These are phyloP conservation scores for Geotrypetes seraphini DNA, from an alignment of 2,797 vertebrate species.

Conservation along the genomic window DNA sequence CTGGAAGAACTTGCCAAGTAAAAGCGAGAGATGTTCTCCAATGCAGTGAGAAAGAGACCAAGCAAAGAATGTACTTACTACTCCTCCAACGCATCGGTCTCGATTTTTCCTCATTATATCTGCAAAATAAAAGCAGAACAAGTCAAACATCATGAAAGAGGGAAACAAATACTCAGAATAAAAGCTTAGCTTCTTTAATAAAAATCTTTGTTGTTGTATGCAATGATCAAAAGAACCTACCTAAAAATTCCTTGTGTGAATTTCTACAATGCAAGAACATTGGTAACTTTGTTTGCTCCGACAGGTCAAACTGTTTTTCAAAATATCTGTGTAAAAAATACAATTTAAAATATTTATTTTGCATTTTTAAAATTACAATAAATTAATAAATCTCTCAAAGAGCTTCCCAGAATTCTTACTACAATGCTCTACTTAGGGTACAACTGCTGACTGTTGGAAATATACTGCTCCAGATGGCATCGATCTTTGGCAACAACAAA, in stretches of 20 bases:
- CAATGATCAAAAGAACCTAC: constrained; percentile 46
- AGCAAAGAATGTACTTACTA: constrained; percentile 79
- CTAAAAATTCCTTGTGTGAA: constrained; percentile 78
- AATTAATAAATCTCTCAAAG: neutral
- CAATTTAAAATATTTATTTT: too few relatives aligned
- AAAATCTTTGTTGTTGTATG: neutral
- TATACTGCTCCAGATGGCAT: too few relatives aligned
- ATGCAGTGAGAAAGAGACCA: too few relatives aligned
- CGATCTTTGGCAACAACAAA: too few relatives aligned
- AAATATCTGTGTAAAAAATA: constrained; percentile 76
- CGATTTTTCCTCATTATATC: constrained; percentile 86
- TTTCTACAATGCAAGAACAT: constrained; percentile 97
- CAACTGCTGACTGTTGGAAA: too few relatives aligned
- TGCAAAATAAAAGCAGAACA: constrained; percentile 36
- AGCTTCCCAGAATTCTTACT: neutral
- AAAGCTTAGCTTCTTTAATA: neutral
- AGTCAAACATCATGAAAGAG: constrained; percentile 1
- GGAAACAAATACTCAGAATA: neutral
- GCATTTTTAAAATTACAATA: neutral
- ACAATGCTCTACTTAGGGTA: too few relatives aligned
- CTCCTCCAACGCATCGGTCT: constrained; percentile 77
- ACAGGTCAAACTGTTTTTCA: constrained; percentile 91
- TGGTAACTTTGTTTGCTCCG: constrained; percentile 75
- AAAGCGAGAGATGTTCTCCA: too few relatives aligned
- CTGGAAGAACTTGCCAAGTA: too few relatives aligned